These are phyloP conservation scores for Sebastes miniatus DNA, from an alignment of 2,797 vertebrate species.

Conservation along the genomic window DNA sequence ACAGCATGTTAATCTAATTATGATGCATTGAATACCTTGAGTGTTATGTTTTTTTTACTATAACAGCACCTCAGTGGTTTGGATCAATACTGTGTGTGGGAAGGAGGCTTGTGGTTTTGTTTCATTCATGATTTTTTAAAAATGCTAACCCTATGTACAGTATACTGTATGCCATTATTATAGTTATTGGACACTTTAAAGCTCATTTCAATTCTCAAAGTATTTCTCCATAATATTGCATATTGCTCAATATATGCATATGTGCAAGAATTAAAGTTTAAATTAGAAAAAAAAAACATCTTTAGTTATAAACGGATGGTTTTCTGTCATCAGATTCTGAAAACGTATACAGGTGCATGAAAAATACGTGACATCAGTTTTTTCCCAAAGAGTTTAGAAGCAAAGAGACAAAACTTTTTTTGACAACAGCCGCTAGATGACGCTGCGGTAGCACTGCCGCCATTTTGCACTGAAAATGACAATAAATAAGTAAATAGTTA, in stretches of 20 bases:
- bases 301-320: background rate
- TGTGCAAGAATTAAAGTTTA: background rate
- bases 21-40: background rate
- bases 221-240: background rate
- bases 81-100: background rate
- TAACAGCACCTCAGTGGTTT: background rate
- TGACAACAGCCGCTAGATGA: too few relatives aligned
- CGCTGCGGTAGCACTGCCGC: too few relatives aligned
- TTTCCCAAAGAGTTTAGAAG: too few relatives aligned
- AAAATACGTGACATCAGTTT: background rate
- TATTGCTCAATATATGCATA: background rate
- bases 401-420: too few relatives aligned
- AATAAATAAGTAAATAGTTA: too few relatives aligned
- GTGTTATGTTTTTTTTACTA: background rate
- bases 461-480: too few relatives aligned
- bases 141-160: background rate
- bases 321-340: background rate
- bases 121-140: background rate
- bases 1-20: background rate
- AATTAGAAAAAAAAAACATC: background rate
- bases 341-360: background rate
- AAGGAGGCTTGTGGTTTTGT: background rate
- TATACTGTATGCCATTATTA: background rate
- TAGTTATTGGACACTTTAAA: background rate
- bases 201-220: too few relatives aligned